Evolutionary conservation across 2,113 vertebrate genomes (phyloP), one percentile per base, ranked within the genome.

Genomic region (Caloenas nicobarica): DNA sequence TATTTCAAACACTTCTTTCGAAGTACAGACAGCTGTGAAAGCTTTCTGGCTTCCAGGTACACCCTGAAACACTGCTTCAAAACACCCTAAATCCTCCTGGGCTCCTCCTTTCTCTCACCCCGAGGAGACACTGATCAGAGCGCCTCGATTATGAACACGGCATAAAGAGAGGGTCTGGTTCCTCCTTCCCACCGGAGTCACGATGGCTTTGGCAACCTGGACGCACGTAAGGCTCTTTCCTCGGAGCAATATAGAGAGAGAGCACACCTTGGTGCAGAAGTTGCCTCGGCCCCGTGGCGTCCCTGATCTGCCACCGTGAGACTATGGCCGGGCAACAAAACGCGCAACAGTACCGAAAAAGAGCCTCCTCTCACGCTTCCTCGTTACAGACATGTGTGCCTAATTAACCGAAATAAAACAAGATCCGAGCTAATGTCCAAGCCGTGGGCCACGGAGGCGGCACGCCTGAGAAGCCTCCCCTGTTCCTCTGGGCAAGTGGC

Each of bases 241-340:
- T 4, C 7, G 2, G 4, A 23, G n/a, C 26, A 38, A 40, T 4
- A 29, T 19, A 8, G 0, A 38, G 42, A 16, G 6, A 86, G 31
- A 3, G 38, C 5, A n/a, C 34, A 34, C 31, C 54, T 21, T 5
- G n/a, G 14, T 1, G 21, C 5, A 16, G 11, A 48, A 77, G 40
- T 6, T 62, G n/a, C 33, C 13, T 4, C 7, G 7, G 61, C 34
- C 48, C 24, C 33, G 0, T 6, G 7, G 13, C 0, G 36, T 10
- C 65, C 19, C 2, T 16, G 15, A 34, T 4, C 28, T n/a, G 13
- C 24, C 36, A n/a, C 33, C 3, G 11, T 4, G 48, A 53, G n/a
- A 31, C 29, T 38, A 12, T 0, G 24, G 33, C 42, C 12, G 7
- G 64, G 34, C 86, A 64, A 26, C 0, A 26, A 56, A 40, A 73